phyloP scores from a whole-genome alignment of 2,113 vertebrate species.

The Phalacrocorax brasilianus region DNA sequence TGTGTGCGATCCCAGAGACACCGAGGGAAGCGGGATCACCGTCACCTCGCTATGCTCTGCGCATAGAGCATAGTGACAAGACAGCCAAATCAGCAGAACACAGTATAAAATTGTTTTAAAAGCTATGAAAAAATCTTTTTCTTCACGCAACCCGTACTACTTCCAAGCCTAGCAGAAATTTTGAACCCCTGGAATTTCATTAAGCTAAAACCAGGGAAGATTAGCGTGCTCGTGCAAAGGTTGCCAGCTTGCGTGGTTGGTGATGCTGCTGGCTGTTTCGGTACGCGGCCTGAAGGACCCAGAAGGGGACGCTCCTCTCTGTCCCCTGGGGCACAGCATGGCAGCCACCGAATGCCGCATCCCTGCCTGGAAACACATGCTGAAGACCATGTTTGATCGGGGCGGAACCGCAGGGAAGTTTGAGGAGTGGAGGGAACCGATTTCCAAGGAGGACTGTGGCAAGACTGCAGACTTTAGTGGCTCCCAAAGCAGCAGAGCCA shows the following conservation, averaged over 20 bases:
- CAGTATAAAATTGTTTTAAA: not conserved
- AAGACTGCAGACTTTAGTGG: not conserved
- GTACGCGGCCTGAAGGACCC: not conserved
- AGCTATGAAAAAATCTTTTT: not conserved
- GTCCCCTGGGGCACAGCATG: not conserved
- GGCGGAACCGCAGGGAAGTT: not conserved
- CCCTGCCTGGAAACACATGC: too few relatives aligned
- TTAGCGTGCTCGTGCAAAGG: not conserved
- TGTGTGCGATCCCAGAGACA: accelerated
- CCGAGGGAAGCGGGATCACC: accelerated
- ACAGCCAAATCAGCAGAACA: not conserved
- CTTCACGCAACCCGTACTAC: not conserved
- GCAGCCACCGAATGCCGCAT: not conserved
- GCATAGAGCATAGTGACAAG: too few relatives aligned
- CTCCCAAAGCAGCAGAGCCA: not conserved
- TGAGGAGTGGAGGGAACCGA: not conserved
- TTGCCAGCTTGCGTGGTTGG: accelerated
- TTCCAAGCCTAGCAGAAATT: not conserved
- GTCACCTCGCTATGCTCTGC: not conserved
- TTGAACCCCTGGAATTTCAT: not conserved
- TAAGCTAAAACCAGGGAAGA: not conserved
- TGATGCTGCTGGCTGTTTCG: not conserved
- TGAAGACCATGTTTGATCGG: not conserved
- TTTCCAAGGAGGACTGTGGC: not conserved
- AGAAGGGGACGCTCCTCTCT: not conserved